Percentiles rank a stretch among this genome's conserved stretches.
phyloP scores from a whole-genome alignment of 2,888 invertebrate genomes.

The Tigriopus californicus region DNA sequence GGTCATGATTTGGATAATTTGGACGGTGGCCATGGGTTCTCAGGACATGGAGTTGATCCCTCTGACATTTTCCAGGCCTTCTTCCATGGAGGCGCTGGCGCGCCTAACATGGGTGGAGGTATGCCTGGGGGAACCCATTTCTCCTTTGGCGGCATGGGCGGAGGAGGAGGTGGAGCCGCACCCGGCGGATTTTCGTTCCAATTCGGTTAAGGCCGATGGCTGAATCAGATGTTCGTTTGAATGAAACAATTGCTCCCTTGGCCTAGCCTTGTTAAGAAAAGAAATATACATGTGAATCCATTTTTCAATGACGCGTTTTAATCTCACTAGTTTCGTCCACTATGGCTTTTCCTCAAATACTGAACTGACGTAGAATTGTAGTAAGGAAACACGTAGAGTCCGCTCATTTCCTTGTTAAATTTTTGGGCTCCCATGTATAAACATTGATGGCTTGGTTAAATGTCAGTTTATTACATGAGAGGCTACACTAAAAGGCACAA shows the following conservation, averaged over 20 bases:
- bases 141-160: conserved; percentile 28
- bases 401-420: no score
- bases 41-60: conserved; percentile 42
- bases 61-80: conserved; percentile 67
- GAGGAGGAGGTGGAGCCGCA: conserved; percentile 39
- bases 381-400: no score
- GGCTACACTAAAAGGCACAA: no score
- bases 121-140: conserved; percentile 30
- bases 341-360: no score
- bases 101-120: conserved; percentile 18
- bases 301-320: no score
- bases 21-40: conserved; percentile 25
- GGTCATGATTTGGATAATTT: conserved; percentile 72
- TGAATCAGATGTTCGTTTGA: background rate
- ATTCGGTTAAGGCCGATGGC: conserved; percentile 36
- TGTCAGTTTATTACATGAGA: no score
- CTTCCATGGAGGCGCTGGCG: conserved; percentile 37
- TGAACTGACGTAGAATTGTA: no score
- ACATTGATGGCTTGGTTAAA: no score
- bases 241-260: background rate
- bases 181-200: conserved; percentile 45
- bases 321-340: no score
- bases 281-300: no score
- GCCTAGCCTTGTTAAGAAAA: no score
- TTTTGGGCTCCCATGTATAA: no score